Evolutionary conservation across 2,888 invertebrate species (phyloP).

Genomic region (Sesia bembeciformis): DNA sequence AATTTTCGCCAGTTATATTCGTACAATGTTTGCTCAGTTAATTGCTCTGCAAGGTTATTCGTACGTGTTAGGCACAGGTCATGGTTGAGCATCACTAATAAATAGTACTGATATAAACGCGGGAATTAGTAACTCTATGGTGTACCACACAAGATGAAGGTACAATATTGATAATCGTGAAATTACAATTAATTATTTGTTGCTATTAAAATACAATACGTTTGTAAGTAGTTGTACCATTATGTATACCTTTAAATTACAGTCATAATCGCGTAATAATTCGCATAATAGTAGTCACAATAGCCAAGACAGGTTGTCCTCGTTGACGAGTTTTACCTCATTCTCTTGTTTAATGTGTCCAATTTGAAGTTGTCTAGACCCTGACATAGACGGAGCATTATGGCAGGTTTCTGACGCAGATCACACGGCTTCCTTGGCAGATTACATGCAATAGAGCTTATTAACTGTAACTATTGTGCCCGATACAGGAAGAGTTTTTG

Average conservation of each 20-base stretch:
- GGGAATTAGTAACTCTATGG: slow-evolving; percentile 22
- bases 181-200: slow-evolving; percentile 2
- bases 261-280: slow-evolving; percentile 9
- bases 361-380: slow-evolving; percentile 9
- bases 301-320: slow-evolving; percentile 26
- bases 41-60: slow-evolving; percentile 30
- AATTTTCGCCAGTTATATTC: slow-evolving; percentile 26
- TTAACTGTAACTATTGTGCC: slow-evolving; percentile 20
- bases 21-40: slow-evolving; percentile 25
- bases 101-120: slow-evolving; percentile 19
- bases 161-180: neutral
- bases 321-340: slow-evolving; percentile 27
- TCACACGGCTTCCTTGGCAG: slow-evolving; percentile 16
- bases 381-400: neutral
- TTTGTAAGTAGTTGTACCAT: slow-evolving; percentile 3
- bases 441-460: slow-evolving; percentile 26
- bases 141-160: neutral
- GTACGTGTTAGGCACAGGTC: slow-evolving; percentile 31
- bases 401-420: neutral
- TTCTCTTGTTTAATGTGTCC: slow-evolving; percentile 20
- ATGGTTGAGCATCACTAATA: slow-evolving; percentile 34
- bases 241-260: slow-evolving; percentile 11
- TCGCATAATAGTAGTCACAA: slow-evolving; percentile 3
- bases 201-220: slow-evolving; percentile 9
- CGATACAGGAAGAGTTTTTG: slow-evolving; percentile 52